Evolutionary conservation across 1,140 invertebrate species (phyloP).

Genomic region (Drosophila nigrodunni): DNA sequence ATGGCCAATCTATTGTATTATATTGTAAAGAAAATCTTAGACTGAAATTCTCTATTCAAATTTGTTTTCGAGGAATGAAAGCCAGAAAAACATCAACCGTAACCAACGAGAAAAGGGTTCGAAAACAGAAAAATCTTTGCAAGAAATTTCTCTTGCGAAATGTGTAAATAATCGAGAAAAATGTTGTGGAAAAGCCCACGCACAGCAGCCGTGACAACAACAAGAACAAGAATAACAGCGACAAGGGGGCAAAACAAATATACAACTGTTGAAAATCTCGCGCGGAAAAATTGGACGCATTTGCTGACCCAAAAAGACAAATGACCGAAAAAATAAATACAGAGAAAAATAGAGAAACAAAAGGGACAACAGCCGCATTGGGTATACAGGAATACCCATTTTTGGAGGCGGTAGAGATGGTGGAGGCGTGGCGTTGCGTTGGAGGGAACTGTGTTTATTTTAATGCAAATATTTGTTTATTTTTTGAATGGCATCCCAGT

Average conservation of each 20-base stretch:
- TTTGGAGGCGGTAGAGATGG: constrained; percentile 1
- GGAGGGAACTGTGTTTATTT: constrained; percentile 65
- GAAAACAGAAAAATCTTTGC: constrained; percentile 11
- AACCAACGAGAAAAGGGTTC: constrained; percentile 26
- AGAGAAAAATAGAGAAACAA: constrained; percentile 39
- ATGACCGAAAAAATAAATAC: constrained; percentile 44
- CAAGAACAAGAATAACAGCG: constrained; percentile 2
- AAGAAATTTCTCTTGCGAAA: constrained; percentile 44
- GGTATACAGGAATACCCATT: constrained; percentile 24
- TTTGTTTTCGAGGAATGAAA: background rate
- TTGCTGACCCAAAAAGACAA: constrained; percentile 76
- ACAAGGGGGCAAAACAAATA: constrained; percentile 37
- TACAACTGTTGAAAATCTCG: constrained; percentile 53
- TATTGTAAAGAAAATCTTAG: constrained; percentile 3
- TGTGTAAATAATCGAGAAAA: constrained; percentile 59
- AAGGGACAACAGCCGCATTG: constrained; percentile 50
- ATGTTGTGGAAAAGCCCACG: constrained; percentile 43
- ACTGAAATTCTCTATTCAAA: background rate
- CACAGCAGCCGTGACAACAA: constrained; percentile 13
- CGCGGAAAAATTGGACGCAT: constrained; percentile 67
- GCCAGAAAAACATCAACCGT: constrained; percentile 9
- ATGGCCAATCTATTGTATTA: constrained; percentile 23
- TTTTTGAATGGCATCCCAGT: constrained; percentile 49
- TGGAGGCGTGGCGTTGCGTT: constrained; percentile 5
- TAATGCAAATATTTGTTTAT: constrained; percentile 80